phyloP scores from a whole-genome alignment of 2,888 invertebrate species.

The Oscheius sp. region DNA sequence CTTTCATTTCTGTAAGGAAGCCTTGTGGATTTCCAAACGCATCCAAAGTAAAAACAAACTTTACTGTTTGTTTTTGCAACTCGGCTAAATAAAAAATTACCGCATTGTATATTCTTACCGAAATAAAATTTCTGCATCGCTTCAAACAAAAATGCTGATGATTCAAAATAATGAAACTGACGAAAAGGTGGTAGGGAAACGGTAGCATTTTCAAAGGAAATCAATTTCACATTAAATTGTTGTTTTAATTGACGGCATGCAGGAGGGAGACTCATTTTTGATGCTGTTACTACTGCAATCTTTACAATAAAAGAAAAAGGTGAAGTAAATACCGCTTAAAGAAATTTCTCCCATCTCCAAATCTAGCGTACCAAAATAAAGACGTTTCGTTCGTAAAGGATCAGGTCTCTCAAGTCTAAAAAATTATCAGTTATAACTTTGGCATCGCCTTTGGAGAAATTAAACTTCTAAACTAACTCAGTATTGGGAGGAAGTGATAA shows the following conservation, averaged over 20 bases:
- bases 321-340: conserved; percentile 79
- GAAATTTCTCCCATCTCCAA: conserved; percentile 86
- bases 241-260: conserved; percentile 85
- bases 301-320: too few species aligned
- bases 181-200: conserved; percentile 88
- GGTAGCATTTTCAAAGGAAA: conserved; percentile 92
- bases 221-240: conserved; percentile 86
- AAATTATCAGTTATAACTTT: too few species aligned
- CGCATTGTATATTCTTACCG: conserved; percentile 41
- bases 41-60: conserved; percentile 94
- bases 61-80: conserved; percentile 92
- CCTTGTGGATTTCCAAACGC: conserved; percentile 97
- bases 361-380: conserved; percentile 87
- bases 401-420: conserved; percentile 56
- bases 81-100: conserved; percentile 78
- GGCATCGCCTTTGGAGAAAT: too few species aligned
- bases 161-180: conserved; percentile 90
- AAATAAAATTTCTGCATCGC: conserved; percentile 88
- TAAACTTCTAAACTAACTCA: conserved; percentile 52
- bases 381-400: conserved; percentile 78
- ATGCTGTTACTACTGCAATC: conserved; percentile 86
- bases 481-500: conserved; percentile 63
- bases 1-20: conserved; percentile 92
- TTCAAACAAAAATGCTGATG: conserved; percentile 84
- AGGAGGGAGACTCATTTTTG: conserved; percentile 80